Percentiles rank a stretch among this genome's conserved stretches.
Conservation (phyloP, 2,888 invertebrate genomes). For the Archips crataeganus region DNA sequence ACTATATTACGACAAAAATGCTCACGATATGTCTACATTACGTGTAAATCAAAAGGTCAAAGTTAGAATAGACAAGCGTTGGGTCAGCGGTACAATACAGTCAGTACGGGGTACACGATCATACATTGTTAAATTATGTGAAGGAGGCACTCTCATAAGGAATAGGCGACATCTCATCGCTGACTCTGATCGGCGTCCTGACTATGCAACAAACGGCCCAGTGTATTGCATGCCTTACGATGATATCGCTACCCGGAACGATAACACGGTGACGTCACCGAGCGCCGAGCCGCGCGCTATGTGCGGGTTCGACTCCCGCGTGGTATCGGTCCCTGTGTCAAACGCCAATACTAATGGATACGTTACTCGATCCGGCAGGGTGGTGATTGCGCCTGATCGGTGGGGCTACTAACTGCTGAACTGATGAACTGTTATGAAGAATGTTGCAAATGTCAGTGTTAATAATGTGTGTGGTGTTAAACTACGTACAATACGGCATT, state of each 20-base stretch:
- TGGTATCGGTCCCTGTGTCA: background rate
- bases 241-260: background rate
- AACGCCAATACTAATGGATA: constrained; percentile 3
- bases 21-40: no score
- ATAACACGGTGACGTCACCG: constrained; percentile 16
- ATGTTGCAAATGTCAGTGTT: background rate
- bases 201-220: background rate
- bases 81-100: background rate
- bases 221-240: constrained; percentile 11
- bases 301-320: background rate
- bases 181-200: constrained; percentile 2
- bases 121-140: background rate
- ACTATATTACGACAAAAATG: no score
- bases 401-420: constrained; percentile 5
- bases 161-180: constrained; percentile 13
- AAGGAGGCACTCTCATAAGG: constrained; percentile 5
- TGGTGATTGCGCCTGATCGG: constrained; percentile 21
- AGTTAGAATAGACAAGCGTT: no score
- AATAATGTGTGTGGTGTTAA: background rate
- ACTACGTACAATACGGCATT: background rate
- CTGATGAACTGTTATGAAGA: background rate
- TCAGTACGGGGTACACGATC: background rate
- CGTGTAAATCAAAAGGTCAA: no score
- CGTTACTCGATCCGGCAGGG: constrained; percentile 25
- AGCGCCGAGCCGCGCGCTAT: background rate